Evolutionary conservation across 2,888 invertebrate species (phyloP), one percentile per base, ranked within the genome.

Genomic region (Melolontha melolontha): DNA sequence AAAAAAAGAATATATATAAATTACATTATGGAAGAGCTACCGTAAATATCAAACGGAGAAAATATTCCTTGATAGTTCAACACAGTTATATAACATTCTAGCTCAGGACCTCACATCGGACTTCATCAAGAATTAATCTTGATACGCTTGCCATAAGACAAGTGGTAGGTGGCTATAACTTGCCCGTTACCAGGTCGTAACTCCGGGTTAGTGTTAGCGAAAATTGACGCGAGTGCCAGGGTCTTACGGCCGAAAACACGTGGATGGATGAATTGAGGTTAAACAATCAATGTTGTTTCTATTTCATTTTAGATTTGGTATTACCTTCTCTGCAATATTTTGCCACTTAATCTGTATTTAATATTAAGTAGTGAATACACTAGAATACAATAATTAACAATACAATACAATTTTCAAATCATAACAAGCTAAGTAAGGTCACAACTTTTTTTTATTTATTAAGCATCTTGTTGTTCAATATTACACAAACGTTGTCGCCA

Each of bases 171-270:
- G 76, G 79, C 78, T 76, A 79, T 80, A 80, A 80, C 80, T 80
- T 76, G 80, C 77, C 78, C 76, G 79, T 80, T 79, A 80, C 80
- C 80, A 79, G 79, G 72, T 80, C 80, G 79, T 80, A 80, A 80
- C 76, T 79, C 74, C 72, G 68, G 74, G 79, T 80, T 80, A 80
- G 57, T 27, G 42, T 22, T 27, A 22, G 44, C 42, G 27, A 44
- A 57, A 42, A 57, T 42, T 57, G 57, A 27, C 42, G 27, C 42
- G 39, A 39, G 54, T 39, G 14, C 16, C 40, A 29, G 16, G 78
- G 78, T 77, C 76, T 76, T 54, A 11, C 34, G 1, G 5, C 44
- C 12, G 44, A 10, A 44, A 44, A 39, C 16, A 39, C n/a, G 54
- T 39, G 12, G 4, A 54, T 54, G 39, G 54, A 39, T 39, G 39